Conservation (phyloP, 1,140 invertebrate genomes). For the Anadara kagoshimensis region DNA sequence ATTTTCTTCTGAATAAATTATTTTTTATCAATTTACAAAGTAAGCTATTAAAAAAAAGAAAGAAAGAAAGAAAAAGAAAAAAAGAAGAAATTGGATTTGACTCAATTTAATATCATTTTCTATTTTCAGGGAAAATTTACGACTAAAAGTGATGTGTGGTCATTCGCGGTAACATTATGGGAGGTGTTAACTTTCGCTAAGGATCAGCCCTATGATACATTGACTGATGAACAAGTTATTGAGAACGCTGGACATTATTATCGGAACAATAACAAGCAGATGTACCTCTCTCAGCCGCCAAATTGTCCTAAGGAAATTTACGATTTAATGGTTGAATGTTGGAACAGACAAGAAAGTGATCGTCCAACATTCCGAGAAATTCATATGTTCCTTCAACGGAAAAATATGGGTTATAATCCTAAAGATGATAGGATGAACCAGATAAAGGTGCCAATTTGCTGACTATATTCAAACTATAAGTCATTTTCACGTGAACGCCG, state of each 20-base stretch:
- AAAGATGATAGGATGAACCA: constrained; percentile 70
- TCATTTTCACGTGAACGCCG: too few species aligned
- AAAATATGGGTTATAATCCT: constrained; percentile 83
- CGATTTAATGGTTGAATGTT: constrained; percentile 95
- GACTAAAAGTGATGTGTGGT: constrained; percentile 91
- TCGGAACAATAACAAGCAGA: constrained; percentile 64
- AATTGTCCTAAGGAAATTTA: constrained; percentile 77
- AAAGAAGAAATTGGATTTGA: too few species aligned
- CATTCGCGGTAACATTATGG: constrained; percentile 92
- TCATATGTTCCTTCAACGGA: constrained; percentile 91
- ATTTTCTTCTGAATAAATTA: too few species aligned
- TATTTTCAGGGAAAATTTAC: constrained; percentile 82
- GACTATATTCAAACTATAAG: constrained; percentile 32
- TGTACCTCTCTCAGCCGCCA: constrained; percentile 63
- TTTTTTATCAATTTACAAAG: too few species aligned
- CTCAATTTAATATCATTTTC: too few species aligned
- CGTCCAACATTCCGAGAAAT: constrained; percentile 94
- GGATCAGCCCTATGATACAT: constrained; percentile 87
- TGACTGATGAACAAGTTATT: constrained; percentile 86
- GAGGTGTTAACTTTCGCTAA: constrained; percentile 90
- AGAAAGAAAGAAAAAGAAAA: too few species aligned
- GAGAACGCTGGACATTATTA: constrained; percentile 77
- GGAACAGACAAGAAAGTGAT: constrained; percentile 84
- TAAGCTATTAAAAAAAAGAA: too few species aligned
- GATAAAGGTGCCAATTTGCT: constrained; percentile 68